Conservation (phyloP, 2,797 vertebrate species). For the Anabas testudineus region DNA sequence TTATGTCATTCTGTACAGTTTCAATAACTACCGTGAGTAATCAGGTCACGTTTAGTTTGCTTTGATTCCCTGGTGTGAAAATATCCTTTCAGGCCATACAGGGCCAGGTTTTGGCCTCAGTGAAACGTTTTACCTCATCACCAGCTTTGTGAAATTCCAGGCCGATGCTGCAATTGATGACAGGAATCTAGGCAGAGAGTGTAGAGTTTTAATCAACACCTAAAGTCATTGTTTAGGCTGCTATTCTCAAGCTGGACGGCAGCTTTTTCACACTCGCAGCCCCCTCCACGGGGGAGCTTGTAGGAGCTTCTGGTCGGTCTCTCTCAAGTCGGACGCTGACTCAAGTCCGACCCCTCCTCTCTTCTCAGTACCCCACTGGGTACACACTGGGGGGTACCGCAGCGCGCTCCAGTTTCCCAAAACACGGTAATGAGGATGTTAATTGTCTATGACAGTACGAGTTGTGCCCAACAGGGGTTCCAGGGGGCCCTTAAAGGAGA, state of each 20-base stretch:
- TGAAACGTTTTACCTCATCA: slow-evolving; percentile 44
- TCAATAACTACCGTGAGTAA: slow-evolving; percentile 39
- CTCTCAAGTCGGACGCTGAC: slow-evolving; percentile 64
- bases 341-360: slow-evolving; percentile 63
- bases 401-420: slow-evolving; percentile 76
- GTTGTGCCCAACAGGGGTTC: slow-evolving; percentile 75
- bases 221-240: slow-evolving; percentile 53
- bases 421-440: slow-evolving; percentile 86
- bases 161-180: slow-evolving; percentile 45
- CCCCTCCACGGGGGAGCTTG: slow-evolving; percentile 43
- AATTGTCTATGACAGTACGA: slow-evolving; percentile 84
- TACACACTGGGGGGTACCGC: slow-evolving; percentile 67
- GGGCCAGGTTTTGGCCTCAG: slow-evolving; percentile 33
- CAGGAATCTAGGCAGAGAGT: slow-evolving; percentile 25
- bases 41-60: slow-evolving; percentile 49
- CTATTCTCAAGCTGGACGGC: slow-evolving; percentile 43
- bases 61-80: slow-evolving; percentile 47
- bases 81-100: slow-evolving; percentile 24
- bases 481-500: slow-evolving; percentile 62
- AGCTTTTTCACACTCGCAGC: slow-evolving; percentile 49
- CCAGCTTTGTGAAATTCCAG: slow-evolving; percentile 52
- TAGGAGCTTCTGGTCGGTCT: slow-evolving; percentile 59
- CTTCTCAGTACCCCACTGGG: slow-evolving; percentile 67
- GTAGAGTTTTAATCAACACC: slow-evolving; percentile 50
- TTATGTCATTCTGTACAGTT: slow-evolving; percentile 8